Conservation (phyloP, 2,888 invertebrate genomes). For the Rutpela maculata region DNA sequence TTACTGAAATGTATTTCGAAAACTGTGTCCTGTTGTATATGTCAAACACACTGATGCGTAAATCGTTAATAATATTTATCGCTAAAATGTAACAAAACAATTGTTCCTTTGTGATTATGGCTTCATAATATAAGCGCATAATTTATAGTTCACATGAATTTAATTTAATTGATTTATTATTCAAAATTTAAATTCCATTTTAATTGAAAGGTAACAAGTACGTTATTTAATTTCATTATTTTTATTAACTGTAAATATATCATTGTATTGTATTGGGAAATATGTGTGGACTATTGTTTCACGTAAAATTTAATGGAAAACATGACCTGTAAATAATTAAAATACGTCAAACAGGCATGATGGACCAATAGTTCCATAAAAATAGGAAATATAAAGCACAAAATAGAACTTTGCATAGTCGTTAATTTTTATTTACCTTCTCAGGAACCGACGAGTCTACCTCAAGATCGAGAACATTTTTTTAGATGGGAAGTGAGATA, state of each 20-base stretch:
- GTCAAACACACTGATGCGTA: too few relatives aligned
- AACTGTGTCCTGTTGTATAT: too few relatives aligned
- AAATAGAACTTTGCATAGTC: too few relatives aligned
- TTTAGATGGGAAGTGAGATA: too few relatives aligned
- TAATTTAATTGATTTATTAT: background rate
- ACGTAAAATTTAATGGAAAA: background rate
- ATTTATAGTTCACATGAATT: conserved; percentile 1
- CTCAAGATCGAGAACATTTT: too few relatives aligned
- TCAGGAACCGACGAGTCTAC: too few relatives aligned
- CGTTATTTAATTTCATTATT: background rate
- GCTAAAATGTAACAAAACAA: background rate
- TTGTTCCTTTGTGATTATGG: background rate
- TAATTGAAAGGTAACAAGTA: background rate
- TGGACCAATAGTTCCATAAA: too few relatives aligned
- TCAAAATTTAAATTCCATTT: background rate
- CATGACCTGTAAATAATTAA: background rate
- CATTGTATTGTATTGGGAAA: background rate
- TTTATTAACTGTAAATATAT: background rate
- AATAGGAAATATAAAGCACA: too few relatives aligned
- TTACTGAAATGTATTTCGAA: too few relatives aligned
- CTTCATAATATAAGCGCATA: background rate
- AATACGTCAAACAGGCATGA: too few relatives aligned
- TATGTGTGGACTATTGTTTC: background rate
- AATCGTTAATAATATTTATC: background rate
- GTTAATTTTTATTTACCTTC: too few relatives aligned